These are phyloP conservation scores for Pagetopsis macropterus DNA, from an alignment of 2,797 vertebrate species.

Conservation along the genomic window DNA sequence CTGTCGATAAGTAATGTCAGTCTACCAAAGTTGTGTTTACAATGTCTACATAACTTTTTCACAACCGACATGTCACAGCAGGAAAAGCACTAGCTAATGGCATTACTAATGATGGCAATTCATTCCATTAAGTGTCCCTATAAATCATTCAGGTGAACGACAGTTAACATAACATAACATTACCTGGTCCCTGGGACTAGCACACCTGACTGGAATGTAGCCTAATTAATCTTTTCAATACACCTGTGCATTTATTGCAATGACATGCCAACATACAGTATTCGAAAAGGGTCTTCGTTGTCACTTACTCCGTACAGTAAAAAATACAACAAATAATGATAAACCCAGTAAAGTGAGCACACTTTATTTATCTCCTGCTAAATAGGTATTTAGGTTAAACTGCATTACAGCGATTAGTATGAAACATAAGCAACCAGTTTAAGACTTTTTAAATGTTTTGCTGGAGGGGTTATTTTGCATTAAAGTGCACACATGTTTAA, in stretches of 20 bases:
- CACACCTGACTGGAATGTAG: constrained; percentile 4
- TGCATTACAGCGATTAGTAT: too few relatives aligned
- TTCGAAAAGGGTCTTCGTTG: neutral
- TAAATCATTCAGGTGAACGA: constrained; percentile 22
- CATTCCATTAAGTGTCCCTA: constrained; percentile 12
- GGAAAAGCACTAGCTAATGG: neutral
- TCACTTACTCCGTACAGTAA: neutral
- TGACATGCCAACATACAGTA: neutral
- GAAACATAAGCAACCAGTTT: too few relatives aligned
- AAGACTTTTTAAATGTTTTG: too few relatives aligned
- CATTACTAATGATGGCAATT: neutral
- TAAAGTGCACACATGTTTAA: too few relatives aligned
- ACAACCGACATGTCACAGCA: neutral
- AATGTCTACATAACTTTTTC: neutral
- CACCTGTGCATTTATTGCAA: constrained; percentile 7
- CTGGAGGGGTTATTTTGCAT: too few relatives aligned
- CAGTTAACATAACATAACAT: neutral
- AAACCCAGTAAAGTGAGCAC: too few relatives aligned
- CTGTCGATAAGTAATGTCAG: neutral
- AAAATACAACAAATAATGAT: neutral
- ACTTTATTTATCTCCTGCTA: neutral
- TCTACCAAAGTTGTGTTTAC: neutral
- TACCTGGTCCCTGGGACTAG: neutral
- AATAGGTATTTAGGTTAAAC: too few relatives aligned
- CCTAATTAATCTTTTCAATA: constrained; percentile 2